Conservation (phyloP, 1,140 invertebrate genomes). For the Rhizoglyphus robini region DNA sequence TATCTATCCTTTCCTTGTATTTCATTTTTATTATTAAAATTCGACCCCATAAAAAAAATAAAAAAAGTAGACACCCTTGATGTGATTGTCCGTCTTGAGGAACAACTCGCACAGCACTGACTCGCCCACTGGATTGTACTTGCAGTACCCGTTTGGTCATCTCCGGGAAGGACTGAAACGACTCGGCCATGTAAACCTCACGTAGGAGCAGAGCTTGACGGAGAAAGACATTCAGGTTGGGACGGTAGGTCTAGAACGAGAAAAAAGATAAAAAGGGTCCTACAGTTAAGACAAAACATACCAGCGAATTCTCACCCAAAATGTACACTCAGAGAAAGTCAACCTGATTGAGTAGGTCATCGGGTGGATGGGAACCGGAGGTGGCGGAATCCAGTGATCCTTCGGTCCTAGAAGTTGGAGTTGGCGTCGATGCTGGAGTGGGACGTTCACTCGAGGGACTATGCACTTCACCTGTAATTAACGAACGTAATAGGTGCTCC, state of each 20-base stretch:
- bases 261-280: too few species aligned
- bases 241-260: neutral
- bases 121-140: constrained; percentile 98
- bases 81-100: constrained; percentile 94
- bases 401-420: too few species aligned
- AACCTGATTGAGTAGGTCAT: neutral
- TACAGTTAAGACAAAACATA: too few species aligned
- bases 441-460: too few species aligned
- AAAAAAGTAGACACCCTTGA: constrained; percentile 88
- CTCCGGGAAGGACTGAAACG: constrained; percentile 67
- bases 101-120: constrained; percentile 90
- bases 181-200: constrained; percentile 72
- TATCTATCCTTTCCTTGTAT: too few species aligned
- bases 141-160: constrained; percentile 47
- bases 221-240: constrained; percentile 31
- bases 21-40: too few species aligned
- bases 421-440: too few species aligned
- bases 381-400: too few species aligned
- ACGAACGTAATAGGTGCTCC: too few species aligned
- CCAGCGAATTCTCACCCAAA: neutral
- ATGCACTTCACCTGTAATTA: too few species aligned
- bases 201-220: constrained; percentile 73
- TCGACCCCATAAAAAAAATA: too few species aligned
- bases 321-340: constrained; percentile 18
- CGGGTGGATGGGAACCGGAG: too few species aligned